phyloP scores from a whole-genome alignment of 92 coral and sea anemone species.

The Desmophyllum pertusum region DNA sequence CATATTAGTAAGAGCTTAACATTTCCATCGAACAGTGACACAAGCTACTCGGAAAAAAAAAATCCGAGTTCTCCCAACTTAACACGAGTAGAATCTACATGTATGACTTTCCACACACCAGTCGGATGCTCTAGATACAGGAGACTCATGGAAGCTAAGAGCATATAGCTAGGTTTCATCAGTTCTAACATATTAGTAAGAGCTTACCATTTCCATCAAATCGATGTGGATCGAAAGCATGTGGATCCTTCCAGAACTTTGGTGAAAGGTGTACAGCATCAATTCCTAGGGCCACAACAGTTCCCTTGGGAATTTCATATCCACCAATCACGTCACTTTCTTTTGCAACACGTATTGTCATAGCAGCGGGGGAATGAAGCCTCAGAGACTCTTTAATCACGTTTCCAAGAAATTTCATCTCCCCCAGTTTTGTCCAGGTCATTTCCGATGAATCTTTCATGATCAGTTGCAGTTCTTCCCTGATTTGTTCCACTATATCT shows the following conservation, averaged over 20 bases:
- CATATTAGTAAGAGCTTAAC: too few relatives aligned
- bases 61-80: too few relatives aligned
- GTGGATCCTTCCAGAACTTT: conserved; percentile 74
- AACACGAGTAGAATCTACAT: too few relatives aligned
- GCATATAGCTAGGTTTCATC: too few relatives aligned
- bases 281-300: conserved; percentile 49
- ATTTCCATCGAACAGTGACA: too few relatives aligned
- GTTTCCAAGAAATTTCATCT: conserved; percentile 66
- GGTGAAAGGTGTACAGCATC: conserved; percentile 56
- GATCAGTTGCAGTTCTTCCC: conserved; percentile 44
- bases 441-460: conserved; percentile 31
- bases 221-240: conserved; percentile 66
- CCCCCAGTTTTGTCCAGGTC: conserved; percentile 66
- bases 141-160: too few relatives aligned
- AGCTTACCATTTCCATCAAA: conserved; percentile 51
- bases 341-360: conserved; percentile 26
- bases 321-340: conserved; percentile 64
- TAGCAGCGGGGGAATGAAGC: conserved; percentile 58
- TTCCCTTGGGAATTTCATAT: conserved; percentile 62
- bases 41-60: too few relatives aligned
- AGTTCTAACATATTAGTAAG: too few relatives aligned
- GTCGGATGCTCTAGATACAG: too few relatives aligned
- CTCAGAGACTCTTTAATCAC: conserved; percentile 75
- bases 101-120: too few relatives aligned
- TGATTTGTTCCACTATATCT: conserved; percentile 58